phyloP scores from a whole-genome alignment of 2,888 invertebrate genomes.

The Drosophila helvetica region DNA sequence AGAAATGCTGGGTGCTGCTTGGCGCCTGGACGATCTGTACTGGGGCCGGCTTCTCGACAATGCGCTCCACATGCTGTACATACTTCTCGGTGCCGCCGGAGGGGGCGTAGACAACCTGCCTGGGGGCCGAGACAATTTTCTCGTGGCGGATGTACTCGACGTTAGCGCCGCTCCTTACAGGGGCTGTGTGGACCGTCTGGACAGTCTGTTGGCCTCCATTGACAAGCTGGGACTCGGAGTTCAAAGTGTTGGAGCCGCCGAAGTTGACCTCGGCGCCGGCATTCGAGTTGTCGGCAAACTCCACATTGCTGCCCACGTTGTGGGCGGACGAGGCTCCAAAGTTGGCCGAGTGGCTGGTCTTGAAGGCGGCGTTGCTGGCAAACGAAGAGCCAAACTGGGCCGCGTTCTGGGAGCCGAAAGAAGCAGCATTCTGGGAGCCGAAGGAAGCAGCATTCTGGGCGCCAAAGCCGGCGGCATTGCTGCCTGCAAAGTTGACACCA shows the following conservation, averaged over 20 bases:
- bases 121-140: conserved; percentile 55
- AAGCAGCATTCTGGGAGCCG: conserved; percentile 38
- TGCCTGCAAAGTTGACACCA: conserved; percentile 61
- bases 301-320: conserved; percentile 64
- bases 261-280: conserved; percentile 65
- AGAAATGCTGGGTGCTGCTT: conserved; percentile 70
- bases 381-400: conserved; percentile 62
- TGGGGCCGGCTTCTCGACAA: conserved; percentile 58
- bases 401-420: conserved; percentile 54
- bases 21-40: conserved; percentile 63
- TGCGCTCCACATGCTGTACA: conserved; percentile 73
- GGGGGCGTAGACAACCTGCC: conserved; percentile 63
- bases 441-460: conserved; percentile 21
- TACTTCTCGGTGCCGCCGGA: conserved; percentile 73
- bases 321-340: conserved; percentile 59
- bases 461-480: conserved; percentile 45
- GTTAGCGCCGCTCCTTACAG: conserved; percentile 42
- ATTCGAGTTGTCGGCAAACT: conserved; percentile 59
- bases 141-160: conserved; percentile 69
- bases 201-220: conserved; percentile 8
- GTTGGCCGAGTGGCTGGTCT: conserved; percentile 63
- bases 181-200: conserved; percentile 48
- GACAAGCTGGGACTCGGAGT: conserved; percentile 54
- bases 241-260: conserved; percentile 57
- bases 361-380: conserved; percentile 63